Conservation (phyloP, 2,888 invertebrate species). For the Nomada flava region DNA sequence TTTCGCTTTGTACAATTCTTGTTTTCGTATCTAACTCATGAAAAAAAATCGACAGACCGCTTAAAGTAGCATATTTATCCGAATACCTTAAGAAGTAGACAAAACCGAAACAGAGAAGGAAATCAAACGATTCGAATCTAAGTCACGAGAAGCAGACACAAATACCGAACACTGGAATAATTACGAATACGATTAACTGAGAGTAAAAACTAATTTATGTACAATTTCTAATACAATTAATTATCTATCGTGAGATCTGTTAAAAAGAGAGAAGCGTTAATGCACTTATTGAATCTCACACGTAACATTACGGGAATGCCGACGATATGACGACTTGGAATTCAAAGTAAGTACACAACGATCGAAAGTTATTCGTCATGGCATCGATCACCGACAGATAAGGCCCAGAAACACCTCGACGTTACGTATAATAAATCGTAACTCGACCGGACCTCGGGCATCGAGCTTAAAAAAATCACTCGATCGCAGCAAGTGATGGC, state of each 20-base stretch:
- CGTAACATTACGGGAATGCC: slow-evolving; percentile 21
- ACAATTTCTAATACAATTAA: background rate
- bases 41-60: background rate
- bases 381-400: slow-evolving; percentile 77
- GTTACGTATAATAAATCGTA: slow-evolving; percentile 47
- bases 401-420: slow-evolving; percentile 67
- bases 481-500: slow-evolving; percentile 56
- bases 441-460: slow-evolving; percentile 37
- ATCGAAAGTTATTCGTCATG: slow-evolving; percentile 65
- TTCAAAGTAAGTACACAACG: slow-evolving; percentile 60
- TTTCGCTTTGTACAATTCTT: no score
- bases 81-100: background rate
- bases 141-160: background rate
- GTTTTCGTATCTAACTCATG: background rate
- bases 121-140: background rate
- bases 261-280: background rate
- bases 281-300: slow-evolving; percentile 27
- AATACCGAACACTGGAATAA: background rate
- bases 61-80: background rate
- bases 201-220: slow-evolving; percentile 25
- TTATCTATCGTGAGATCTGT: slow-evolving; percentile 7
- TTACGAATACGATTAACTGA: background rate
- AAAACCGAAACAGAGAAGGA: background rate
- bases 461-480: slow-evolving; percentile 49
- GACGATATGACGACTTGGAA: slow-evolving; percentile 28